phyloP scores from a whole-genome alignment of 2,113 vertebrate genomes.

The Sylvilagus bachmani region DNA sequence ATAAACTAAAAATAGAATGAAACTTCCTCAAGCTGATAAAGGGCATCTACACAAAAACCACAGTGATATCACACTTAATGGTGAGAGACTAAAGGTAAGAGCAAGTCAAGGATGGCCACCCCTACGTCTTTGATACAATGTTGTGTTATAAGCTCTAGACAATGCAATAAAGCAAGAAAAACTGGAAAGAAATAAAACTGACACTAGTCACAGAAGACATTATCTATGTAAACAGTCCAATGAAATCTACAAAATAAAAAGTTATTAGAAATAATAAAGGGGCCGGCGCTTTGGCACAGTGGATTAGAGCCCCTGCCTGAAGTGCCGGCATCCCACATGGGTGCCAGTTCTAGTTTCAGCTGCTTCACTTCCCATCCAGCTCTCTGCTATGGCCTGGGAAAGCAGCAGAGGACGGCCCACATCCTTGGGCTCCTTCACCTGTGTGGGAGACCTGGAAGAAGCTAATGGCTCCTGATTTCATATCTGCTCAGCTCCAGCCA shows the following conservation, averaged over 20 bases:
- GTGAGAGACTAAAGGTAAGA: not conserved
- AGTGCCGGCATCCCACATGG: no score
- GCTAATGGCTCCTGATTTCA: no score
- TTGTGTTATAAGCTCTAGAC: not conserved
- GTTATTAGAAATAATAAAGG: no score
- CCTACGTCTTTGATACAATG: not conserved
- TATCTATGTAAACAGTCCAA: not conserved
- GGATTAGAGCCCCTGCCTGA: no score
- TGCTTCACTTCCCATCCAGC: no score
- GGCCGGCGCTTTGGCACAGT: no score
- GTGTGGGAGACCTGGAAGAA: no score
- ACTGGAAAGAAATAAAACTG: not conserved
- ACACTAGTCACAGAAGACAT: not conserved
- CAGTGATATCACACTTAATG: not conserved
- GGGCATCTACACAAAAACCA: not conserved
- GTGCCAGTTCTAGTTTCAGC: no score
- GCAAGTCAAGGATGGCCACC: not conserved
- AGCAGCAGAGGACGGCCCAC: no score
- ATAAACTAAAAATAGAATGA: not conserved
- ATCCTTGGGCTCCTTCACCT: no score
- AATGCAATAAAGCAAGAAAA: conserved; percentile 8
- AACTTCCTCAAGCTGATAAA: not conserved
- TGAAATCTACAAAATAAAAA: conserved; percentile 37
- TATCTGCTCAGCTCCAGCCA: no score
- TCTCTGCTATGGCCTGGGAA: no score